Base-by-base conservation (phyloP, 2,888 invertebrate genomes). In the Eupithecia abbreviata region DNA sequence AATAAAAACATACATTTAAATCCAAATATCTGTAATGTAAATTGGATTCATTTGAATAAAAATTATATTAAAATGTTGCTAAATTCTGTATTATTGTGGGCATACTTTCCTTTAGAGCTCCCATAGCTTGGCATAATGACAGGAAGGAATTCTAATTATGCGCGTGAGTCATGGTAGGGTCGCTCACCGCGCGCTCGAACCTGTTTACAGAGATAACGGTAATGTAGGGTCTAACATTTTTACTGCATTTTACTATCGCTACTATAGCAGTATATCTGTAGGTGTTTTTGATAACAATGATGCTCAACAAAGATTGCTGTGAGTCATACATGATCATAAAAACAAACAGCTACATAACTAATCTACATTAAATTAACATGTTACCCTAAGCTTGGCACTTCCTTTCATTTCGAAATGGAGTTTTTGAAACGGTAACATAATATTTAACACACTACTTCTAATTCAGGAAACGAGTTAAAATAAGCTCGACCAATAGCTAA, bases 31-130 rank as follows among this genome's bases (percentile, higher is more conserved):
- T 91, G 91, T 93, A 92, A 92, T 93, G 93, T 94, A 95, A 91
- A 94, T 93, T 94, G 90, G 93, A 93, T 95, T 95, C 90, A 95
- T 95, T 95, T 95, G 91, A 95, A 94, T 95, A 95, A 95, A 94
- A 95, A 94, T 95, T 95, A 95, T 95, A 95, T 95, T 93, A 95
- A 95, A 95, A 95, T 95, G 95, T 95, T 95, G 93, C 93, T 93
- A 93, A 92, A 87, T 87, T 89, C 85, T 90, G 90, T 90, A 10
- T 68, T 92, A 93, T 90, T 72, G 18, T 77, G 49, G 41, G 58
- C 47, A 3, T 30, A 12, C 30, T 30, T 47, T 68, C 42, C 68
- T n/a, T 45, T 42, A n/a, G n/a, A 69, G 30, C 62, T 58, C 18
- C n/a, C 69, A 45, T 47, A 10, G 12, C 47, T 69, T 69, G 18